Evolutionary conservation across 2,888 invertebrate species (phyloP).

Genomic region (Phania funesta): DNA sequence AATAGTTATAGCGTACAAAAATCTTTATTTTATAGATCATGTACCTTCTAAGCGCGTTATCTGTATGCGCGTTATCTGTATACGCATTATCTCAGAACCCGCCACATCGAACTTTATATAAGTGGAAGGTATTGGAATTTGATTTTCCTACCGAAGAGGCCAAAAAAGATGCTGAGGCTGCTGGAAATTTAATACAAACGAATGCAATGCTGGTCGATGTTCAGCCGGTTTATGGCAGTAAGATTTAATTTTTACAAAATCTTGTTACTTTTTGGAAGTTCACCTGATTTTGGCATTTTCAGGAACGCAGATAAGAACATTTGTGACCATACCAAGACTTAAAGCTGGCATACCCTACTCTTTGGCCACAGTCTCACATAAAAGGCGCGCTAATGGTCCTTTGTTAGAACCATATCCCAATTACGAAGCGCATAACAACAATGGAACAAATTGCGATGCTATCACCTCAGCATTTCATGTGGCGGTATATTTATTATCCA

Average conservation of each 20-base stretch:
- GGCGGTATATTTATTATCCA: conserved; percentile 82
- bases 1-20: too few relatives aligned
- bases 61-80: background rate
- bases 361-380: conserved; percentile 85
- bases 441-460: conserved; percentile 83
- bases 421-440: conserved; percentile 83
- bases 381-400: conserved; percentile 79
- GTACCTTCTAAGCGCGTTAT: background rate
- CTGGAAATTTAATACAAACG: conserved; percentile 82
- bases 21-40: background rate
- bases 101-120: conserved; percentile 79
- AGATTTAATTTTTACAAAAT: conserved; percentile 14
- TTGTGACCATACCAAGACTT: conserved; percentile 88
- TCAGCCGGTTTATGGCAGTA: conserved; percentile 70
- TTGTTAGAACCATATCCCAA: conserved; percentile 84
- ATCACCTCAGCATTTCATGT: conserved; percentile 88
- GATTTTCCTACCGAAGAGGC: conserved; percentile 82
- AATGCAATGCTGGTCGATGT: conserved; percentile 83
- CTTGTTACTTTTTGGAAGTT: background rate
- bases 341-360: conserved; percentile 87
- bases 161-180: conserved; percentile 80
- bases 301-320: conserved; percentile 81
- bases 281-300: background rate
- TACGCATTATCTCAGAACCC: too few relatives aligned
- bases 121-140: conserved; percentile 86